Evolutionary conservation across 2,888 invertebrate genomes (phyloP), one percentile per base, ranked within the genome.

Genomic region (Apantesis nais): DNA sequence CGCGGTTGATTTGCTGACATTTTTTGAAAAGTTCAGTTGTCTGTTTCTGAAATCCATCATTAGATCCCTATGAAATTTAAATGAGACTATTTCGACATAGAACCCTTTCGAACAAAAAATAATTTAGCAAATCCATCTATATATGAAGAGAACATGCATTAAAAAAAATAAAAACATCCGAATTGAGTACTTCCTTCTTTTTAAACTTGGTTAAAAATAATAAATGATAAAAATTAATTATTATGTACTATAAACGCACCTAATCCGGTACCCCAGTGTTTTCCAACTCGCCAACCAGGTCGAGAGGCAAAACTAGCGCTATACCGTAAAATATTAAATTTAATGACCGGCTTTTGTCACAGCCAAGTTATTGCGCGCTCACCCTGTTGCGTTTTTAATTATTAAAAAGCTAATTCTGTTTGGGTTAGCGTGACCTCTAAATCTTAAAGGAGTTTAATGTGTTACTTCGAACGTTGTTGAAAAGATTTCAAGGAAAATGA

Each of bases 241-340:
- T 52, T 22, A 11, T 55, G 37, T 37, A 65, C 25, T 22, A 29
- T 39, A 65, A 34, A 22, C 22, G 62, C 44, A 52, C 39, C 12
- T 37, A 66, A 66, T 68, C 67, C 41, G 39, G 70, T 68, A 39
- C 70, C 70, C 62, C 68, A 63, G 11, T 63, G n/a, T 48, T 58
- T 31, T 41, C 19, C 60, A 73, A 70, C 67, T 61, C 69, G 44
- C 77, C 76, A 88, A 84, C 82, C 74, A 73, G 89, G 89, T 89
- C 89, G 83, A 89, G 88, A 68, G 82, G 74, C 65, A 76, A 76
- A 88, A 88, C 89, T 89, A 88, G 84, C 86, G 77, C 70, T 78
- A 78, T 81, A 78, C 81, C 68, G 84, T 89, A 78, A 90, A 92
- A 90, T 92, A 90, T 92, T 92, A 90, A 91, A 89, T 88, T 86